Percentiles rank a stretch among this genome's conserved stretches.
phyloP scores from a whole-genome alignment of 2,797 vertebrate species.

The Poecile montanus region DNA sequence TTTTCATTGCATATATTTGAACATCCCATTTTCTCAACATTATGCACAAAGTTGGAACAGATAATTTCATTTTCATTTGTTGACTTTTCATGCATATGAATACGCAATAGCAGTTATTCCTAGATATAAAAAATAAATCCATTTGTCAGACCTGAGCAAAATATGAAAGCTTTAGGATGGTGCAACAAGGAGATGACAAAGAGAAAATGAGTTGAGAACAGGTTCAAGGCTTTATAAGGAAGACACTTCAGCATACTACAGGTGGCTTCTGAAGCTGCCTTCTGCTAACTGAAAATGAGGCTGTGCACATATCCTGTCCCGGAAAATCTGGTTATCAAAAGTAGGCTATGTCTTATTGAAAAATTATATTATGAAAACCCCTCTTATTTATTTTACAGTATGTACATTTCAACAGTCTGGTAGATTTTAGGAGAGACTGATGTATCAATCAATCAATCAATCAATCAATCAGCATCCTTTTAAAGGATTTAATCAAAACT shows the following conservation, averaged over 20 bases:
- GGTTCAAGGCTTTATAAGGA: not conserved
- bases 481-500: conserved; percentile 36
- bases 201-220: not conserved
- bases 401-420: not conserved
- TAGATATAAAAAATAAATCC: not conserved
- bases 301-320: not conserved
- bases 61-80: not conserved
- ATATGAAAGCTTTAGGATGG: not conserved
- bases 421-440: not conserved
- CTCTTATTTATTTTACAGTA: conserved; percentile 33
- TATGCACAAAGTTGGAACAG: not conserved
- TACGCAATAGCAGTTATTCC: not conserved
- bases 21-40: not conserved
- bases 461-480: not conserved
- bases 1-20: not conserved
- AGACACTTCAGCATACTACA: not conserved
- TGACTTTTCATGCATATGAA: not conserved
- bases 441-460: not conserved
- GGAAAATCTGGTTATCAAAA: conserved; percentile 9
- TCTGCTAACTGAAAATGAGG: not conserved
- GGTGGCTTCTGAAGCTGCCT: conserved; percentile 1
- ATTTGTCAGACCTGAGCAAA: not conserved
- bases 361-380: conserved; percentile 13
- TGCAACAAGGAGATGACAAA: not conserved
- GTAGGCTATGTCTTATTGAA: not conserved